Conservation (phyloP, 23 tunicate genomes). For the Diplosoma virens region DNA sequence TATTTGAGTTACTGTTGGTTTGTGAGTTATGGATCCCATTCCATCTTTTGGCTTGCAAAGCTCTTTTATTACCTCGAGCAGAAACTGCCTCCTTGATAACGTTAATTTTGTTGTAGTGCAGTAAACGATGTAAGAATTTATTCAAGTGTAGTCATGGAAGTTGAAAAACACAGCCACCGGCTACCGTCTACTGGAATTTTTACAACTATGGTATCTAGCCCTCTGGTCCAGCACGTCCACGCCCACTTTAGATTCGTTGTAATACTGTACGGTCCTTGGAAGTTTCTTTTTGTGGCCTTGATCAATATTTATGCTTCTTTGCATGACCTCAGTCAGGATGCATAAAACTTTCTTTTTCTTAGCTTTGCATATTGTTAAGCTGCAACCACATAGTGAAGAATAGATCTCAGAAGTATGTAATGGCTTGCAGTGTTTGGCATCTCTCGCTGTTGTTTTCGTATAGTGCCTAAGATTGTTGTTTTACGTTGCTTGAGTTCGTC, state of each 20-base stretch:
- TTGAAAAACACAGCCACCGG: constrained; percentile 7
- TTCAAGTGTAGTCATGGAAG: not conserved
- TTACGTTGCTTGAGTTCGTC: constrained; percentile 13
- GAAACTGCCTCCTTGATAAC: constrained; percentile 1
- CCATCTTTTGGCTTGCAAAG: constrained; percentile 15
- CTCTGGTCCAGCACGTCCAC: constrained; percentile 8
- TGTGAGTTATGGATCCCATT: constrained; percentile 11
- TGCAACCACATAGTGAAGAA: constrained; percentile 16
- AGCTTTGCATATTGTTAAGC: constrained; percentile 24
- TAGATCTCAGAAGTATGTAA: constrained; percentile 19
- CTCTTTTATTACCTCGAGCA: constrained; percentile 12
- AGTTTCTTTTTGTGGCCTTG: constrained; percentile 15
- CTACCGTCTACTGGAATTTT: constrained; percentile 1
- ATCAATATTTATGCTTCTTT: not conserved
- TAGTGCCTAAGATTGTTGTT: constrained; percentile 22
- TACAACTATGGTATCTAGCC: constrained; percentile 7
- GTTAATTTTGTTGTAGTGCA: constrained; percentile 1
- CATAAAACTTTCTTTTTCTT: constrained; percentile 26
- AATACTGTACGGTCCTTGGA: not conserved
- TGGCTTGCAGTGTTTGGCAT: constrained; percentile 25
- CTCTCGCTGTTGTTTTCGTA: constrained; percentile 25
- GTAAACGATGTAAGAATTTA: no score
- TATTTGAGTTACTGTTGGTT: no score
- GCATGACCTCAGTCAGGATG: not conserved
- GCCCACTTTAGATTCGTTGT: not conserved